A percentile compares a stretch with the other conserved stretches of the same genome.
Conservation (phyloP, 2,797 vertebrate genomes). For the Alectoris magna region DNA sequence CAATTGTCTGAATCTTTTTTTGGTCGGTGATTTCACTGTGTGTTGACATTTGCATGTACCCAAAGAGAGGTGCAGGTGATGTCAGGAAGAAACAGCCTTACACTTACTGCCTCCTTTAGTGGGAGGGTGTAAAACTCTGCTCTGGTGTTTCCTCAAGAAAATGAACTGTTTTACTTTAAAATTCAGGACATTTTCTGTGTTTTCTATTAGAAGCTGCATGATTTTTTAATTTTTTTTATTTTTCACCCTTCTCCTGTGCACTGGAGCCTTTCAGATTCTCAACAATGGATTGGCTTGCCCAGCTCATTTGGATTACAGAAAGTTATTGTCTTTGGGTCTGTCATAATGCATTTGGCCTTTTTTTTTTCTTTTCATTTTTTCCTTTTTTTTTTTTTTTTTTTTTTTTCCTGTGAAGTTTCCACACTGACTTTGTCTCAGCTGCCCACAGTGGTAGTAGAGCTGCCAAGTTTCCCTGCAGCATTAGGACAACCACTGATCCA, state of each 20-base stretch:
- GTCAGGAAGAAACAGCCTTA: not conserved
- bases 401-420: slow-evolving; percentile 32
- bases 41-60: not conserved
- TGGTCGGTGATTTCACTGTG: not conserved
- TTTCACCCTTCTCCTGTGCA: slow-evolving; percentile 49
- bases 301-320: slow-evolving; percentile 71
- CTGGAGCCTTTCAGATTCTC: slow-evolving; percentile 52
- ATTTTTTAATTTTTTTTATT: not conserved
- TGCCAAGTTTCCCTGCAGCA: slow-evolving; percentile 64
- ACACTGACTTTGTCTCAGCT: slow-evolving; percentile 63
- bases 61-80: not conserved
- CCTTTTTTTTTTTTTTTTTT: not conserved
- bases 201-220: slow-evolving; percentile 32
- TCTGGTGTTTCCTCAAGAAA: slow-evolving; percentile 12
- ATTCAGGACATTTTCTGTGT: not conserved
- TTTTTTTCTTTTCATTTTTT: not conserved
- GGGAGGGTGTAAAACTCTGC: not conserved
- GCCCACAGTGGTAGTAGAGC: slow-evolving; percentile 37
- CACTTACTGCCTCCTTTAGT: not conserved
- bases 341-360: slow-evolving; percentile 59
- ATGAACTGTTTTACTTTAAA: slow-evolving; percentile 23
- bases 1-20: not conserved
- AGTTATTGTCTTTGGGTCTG: slow-evolving; percentile 71
- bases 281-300: slow-evolving; percentile 71
- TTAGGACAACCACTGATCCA: slow-evolving; percentile 49